These are phyloP conservation scores for Nothobranchius furzeri DNA, from an alignment of 2,113 vertebrate species.

Conservation along the genomic window DNA sequence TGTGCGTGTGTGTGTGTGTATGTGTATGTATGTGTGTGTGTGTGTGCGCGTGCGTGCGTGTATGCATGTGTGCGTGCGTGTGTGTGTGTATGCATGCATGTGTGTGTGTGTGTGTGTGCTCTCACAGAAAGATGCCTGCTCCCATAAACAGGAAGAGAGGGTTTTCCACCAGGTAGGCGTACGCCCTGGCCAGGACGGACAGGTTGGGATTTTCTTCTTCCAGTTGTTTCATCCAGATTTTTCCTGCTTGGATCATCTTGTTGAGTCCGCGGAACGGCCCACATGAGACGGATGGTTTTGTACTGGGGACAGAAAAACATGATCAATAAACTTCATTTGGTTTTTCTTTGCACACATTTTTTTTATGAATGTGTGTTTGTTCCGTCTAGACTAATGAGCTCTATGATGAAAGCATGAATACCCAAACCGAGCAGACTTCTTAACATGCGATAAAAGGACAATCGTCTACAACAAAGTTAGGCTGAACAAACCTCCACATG, in stretches of 20 bases:
- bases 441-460: too few species aligned
- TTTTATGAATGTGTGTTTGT: neutral
- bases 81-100: too few species aligned
- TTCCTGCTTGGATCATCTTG: conserved; percentile 85
- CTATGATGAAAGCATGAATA: too few species aligned
- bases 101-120: neutral
- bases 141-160: conserved; percentile 83
- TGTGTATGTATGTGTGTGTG: neutral
- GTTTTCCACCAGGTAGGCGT: conserved; percentile 85
- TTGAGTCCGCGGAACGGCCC: conserved; percentile 86
- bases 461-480: too few species aligned
- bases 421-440: too few species aligned
- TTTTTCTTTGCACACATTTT: too few species aligned
- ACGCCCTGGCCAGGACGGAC: conserved; percentile 78
- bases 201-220: conserved; percentile 73
- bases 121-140: conserved; percentile 86
- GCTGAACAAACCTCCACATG: conserved; percentile 86
- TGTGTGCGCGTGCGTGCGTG: too few species aligned
- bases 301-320: conserved; percentile 71
- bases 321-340: neutral
- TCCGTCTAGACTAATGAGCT: too few species aligned
- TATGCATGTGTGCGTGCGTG: too few species aligned
- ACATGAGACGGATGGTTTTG: conserved; percentile 82
- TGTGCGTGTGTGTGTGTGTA: too few species aligned
- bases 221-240: conserved; percentile 80